Percentiles rank a stretch among this genome's conserved stretches.
These are phyloP conservation scores for Zosterops borbonicus DNA, from an alignment of 2,113 vertebrate genomes.

Conservation along the genomic window DNA sequence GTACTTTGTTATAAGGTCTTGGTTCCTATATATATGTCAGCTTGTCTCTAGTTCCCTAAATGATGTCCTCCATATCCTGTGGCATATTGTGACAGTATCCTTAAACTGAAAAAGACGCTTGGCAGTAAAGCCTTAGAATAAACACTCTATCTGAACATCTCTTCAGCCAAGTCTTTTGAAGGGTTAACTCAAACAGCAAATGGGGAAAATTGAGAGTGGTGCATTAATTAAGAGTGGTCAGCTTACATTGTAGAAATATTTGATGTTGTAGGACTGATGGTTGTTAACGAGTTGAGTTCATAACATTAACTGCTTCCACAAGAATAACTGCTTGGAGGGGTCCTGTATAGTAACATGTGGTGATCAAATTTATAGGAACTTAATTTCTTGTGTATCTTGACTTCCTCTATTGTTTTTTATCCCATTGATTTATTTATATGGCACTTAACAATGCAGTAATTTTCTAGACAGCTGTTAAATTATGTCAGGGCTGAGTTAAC, in stretches of 20 bases:
- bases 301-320: background rate
- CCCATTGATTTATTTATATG: background rate
- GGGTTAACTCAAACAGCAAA: background rate
- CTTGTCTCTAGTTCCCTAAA: background rate
- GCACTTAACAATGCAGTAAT: background rate
- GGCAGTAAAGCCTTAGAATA: background rate
- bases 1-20: background rate
- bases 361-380: background rate
- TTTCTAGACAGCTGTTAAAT: background rate
- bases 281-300: background rate
- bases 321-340: background rate
- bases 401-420: background rate
- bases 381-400: background rate
- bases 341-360: background rate
- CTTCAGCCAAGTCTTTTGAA: background rate
- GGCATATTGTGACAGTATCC: background rate
- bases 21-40: rapidly evolving
- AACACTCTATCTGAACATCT: background rate
- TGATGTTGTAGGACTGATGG: background rate
- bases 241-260: background rate
- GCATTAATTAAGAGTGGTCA: background rate
- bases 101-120: background rate
- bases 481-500: background rate
- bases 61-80: background rate
- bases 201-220: background rate